A percentile compares a stretch with the other conserved stretches of the same genome.
Conservation (phyloP, 1,140 invertebrate species). For the Paracyclopina nana region DNA sequence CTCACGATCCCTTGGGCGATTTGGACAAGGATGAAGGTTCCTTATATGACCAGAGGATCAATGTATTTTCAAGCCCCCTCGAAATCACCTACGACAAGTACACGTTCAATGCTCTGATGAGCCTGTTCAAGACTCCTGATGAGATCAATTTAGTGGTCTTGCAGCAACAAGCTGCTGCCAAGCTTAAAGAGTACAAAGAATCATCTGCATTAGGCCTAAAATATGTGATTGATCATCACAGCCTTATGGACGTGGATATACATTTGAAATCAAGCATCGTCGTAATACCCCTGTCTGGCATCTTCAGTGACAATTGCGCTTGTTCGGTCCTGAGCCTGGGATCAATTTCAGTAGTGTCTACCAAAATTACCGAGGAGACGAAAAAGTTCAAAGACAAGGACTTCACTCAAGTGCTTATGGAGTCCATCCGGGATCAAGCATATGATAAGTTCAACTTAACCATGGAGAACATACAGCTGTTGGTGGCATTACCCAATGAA, state of each 20-base stretch:
- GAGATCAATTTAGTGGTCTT: neutral
- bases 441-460: slow-evolving; percentile 3
- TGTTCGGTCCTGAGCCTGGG: slow-evolving; percentile 1
- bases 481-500: neutral
- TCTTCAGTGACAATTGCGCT: neutral
- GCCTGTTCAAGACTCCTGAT: slow-evolving; percentile 9
- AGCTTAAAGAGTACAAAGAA: slow-evolving; percentile 8
- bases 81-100: slow-evolving; percentile 7
- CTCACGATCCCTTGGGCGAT: neutral
- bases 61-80: slow-evolving; percentile 3
- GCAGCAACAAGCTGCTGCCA: neutral
- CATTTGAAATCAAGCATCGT: slow-evolving; percentile 2
- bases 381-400: neutral
- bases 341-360: neutral
- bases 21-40: slow-evolving; percentile 1
- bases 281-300: neutral
- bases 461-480: neutral
- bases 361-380: neutral
- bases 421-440: neutral
- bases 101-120: slow-evolving; percentile 4
- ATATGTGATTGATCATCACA: slow-evolving; percentile 13
- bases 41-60: slow-evolving; percentile 5
- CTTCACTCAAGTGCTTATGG: neutral
- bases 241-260: slow-evolving; percentile 10
- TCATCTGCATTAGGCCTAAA: neutral